phyloP scores from a whole-genome alignment of 2,113 vertebrate species.

The Tenrec ecaudatus region DNA sequence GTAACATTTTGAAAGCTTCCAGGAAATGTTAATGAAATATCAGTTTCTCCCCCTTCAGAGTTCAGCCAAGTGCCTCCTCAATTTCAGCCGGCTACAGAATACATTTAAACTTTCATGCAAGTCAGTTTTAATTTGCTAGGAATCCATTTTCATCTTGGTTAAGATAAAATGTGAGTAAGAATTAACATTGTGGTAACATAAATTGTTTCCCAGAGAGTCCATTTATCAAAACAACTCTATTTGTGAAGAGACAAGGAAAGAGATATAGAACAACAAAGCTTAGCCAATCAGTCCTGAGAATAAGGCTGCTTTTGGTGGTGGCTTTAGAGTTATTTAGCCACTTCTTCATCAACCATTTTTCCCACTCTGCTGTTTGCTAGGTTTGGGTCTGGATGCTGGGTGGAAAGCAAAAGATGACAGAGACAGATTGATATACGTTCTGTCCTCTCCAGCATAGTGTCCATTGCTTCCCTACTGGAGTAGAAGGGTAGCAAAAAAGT shows the following conservation, averaged over 20 bases:
- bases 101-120: constrained; percentile 17
- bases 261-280: neutral
- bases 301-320: constrained; percentile 22
- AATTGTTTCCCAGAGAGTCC: constrained; percentile 13
- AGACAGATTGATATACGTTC: neutral
- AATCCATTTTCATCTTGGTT: constrained; percentile 53
- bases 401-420: neutral
- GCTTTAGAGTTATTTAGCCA: neutral
- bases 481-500: no score
- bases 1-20: constrained; percentile 76
- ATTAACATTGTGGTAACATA: constrained; percentile 38
- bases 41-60: constrained; percentile 46
- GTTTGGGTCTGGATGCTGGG: neutral
- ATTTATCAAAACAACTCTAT: constrained; percentile 11
- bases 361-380: neutral
- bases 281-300: neutral
- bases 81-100: neutral
- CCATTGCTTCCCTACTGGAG: no score
- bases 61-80: constrained; percentile 67
- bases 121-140: neutral
- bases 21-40: constrained; percentile 79
- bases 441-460: neutral
- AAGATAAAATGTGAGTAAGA: constrained; percentile 32
- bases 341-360: neutral
- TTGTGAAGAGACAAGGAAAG: constrained; percentile 8